Evolutionary conservation across 2,888 invertebrate genomes (phyloP), one percentile per base, ranked within the genome.

Genomic region (Meloe dianella): DNA sequence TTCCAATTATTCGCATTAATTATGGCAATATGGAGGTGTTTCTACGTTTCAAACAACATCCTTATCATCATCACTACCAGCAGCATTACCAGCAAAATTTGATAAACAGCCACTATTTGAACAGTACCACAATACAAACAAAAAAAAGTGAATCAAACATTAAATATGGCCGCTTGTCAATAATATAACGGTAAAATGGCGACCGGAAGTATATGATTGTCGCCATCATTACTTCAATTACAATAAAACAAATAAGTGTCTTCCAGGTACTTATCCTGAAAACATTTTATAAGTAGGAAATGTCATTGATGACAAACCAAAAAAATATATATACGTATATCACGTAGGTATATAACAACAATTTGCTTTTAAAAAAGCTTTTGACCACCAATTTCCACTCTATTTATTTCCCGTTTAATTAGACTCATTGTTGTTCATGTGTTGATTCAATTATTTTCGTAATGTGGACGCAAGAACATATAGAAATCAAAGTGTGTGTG

Each of bases 121-220:
- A n/a, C 17, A 6, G 10, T 10, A 6, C 8, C 8, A 20, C 20
- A 47, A 47, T 47, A 47, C 20, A 47, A 47, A 47, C 20, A 47
- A 22, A 47, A 20, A 20, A 2, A 8, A 47, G 8, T 20, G 9
- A 47, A 47, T 47, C 20, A 47, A 47, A 47, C 20, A 47, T 7
- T 12, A 51, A 10, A 51, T 20, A 51, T 51, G 51, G 22, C 24
- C 51, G 22, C 5, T 59, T 56, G 68, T 65, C 68, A 68, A 29
- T 61, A 71, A 70, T 75, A 72, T 82, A 82, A 82, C 82, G 82
- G 82, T 82, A 77, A 74, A 76, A 78, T 75, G 70, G 81, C 81
- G 80, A 82, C 81, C 81, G 82, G 82, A 82, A 82, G 81, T 82
- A 79, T 77, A 80, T 76, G 78, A 81, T 79, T 76, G 77, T 80